Conservation (phyloP, 2,888 invertebrate species). For the Eubasilissa splendida region DNA sequence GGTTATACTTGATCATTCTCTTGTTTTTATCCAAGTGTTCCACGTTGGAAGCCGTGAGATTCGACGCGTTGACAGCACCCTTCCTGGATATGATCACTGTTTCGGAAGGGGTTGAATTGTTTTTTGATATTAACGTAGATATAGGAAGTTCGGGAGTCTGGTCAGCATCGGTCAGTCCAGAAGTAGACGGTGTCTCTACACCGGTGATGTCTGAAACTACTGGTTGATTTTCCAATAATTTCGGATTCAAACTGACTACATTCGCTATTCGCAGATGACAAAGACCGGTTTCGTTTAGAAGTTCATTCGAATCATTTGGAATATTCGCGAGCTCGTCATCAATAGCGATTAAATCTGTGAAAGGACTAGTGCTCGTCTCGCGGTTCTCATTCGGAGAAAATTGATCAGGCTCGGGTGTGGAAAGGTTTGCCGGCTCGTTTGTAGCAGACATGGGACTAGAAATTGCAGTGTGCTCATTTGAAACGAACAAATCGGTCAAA, state of each 20-base stretch:
- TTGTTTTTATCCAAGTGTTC: background rate
- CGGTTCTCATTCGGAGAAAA: no score
- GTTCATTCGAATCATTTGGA: background rate
- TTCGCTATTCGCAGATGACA: slow-evolving; percentile 68
- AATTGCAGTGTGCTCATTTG: no score
- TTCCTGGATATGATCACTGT: slow-evolving; percentile 13
- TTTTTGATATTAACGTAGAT: background rate
- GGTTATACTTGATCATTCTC: slow-evolving; percentile 1
- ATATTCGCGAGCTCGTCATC: no score
- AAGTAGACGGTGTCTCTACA: no score
- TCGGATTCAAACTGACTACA: slow-evolving; percentile 71
- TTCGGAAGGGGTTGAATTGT: background rate
- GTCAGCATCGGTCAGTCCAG: no score
- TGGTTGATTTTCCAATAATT: slow-evolving; percentile 43
- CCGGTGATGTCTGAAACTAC: background rate
- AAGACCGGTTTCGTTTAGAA: slow-evolving; percentile 1
- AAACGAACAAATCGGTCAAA: no score
- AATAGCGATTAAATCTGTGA: no score
- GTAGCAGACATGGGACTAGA: no score
- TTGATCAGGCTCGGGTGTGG: no score
- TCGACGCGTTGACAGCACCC: background rate
- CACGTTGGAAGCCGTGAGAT: background rate
- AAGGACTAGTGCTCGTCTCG: no score
- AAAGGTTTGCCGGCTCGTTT: no score
- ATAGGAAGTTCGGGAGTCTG: no score